Evolutionary conservation across 1,140 invertebrate species (phyloP).

Genomic region (Drosophila fuyamai): DNA sequence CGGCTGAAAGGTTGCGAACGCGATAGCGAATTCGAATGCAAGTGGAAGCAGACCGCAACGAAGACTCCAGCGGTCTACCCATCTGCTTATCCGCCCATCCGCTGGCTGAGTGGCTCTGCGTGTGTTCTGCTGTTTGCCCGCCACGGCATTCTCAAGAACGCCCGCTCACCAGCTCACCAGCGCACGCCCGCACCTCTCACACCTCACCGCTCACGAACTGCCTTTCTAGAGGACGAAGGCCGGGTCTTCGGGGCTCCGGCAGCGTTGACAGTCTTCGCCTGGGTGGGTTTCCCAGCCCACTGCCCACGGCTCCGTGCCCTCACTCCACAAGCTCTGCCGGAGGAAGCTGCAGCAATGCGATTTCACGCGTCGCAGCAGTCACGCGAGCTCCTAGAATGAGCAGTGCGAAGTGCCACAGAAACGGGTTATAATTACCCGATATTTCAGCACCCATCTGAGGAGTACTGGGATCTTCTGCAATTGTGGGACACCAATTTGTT

Average conservation of each 20-base stretch:
- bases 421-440: constrained; percentile 71
- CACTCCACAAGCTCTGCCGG: not conserved
- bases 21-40: constrained; percentile 37
- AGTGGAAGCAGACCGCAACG: constrained; percentile 75
- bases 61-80: constrained; percentile 29
- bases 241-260: constrained; percentile 9
- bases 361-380: constrained; percentile 65
- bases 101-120: constrained; percentile 66
- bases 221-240: constrained; percentile 11
- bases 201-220: not conserved
- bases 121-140: constrained; percentile 76
- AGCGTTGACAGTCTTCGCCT: constrained; percentile 65
- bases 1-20: constrained; percentile 41
- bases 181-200: not conserved
- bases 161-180: constrained; percentile 60
- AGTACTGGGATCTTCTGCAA: constrained; percentile 15
- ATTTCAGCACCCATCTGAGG: constrained; percentile 15
- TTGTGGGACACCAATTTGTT: constrained; percentile 56
- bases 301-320: not conserved
- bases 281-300: constrained; percentile 48
- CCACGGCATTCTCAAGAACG: constrained; percentile 67
- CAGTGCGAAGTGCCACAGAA: constrained; percentile 45
- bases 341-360: constrained; percentile 51
- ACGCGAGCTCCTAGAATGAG: constrained; percentile 56
- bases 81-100: constrained; percentile 6